Conservation (phyloP, 2,113 vertebrate genomes). For the Odobenus rosmarus region DNA sequence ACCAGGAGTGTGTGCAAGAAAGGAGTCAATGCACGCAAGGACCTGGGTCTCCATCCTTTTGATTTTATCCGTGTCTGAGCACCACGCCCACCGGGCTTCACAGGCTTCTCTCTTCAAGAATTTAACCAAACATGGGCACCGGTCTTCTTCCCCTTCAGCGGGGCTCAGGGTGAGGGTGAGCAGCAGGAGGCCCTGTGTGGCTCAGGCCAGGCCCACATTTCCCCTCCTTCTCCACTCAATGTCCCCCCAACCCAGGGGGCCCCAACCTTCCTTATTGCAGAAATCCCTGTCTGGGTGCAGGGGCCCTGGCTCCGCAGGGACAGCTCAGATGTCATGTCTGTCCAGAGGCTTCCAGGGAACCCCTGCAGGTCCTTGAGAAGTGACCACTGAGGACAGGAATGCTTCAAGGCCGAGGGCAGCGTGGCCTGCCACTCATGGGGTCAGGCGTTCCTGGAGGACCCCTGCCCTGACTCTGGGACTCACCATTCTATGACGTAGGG, state of each 20-base stretch:
- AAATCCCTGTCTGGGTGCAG: no score
- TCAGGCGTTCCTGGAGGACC: neutral
- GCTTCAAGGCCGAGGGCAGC: accelerated
- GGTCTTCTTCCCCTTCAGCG: neutral
- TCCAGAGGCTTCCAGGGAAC: neutral
- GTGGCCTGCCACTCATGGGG: no score
- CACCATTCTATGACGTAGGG: neutral
- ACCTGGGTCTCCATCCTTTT: neutral
- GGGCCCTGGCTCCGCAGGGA: neutral
- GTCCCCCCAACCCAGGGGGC: no score
- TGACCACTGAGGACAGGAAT: neutral
- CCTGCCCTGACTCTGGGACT: neutral
- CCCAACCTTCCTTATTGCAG: neutral
- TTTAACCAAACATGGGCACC: accelerated
- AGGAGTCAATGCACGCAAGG: neutral
- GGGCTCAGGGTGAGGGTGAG: neutral
- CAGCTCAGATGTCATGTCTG: neutral
- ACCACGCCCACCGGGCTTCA: accelerated
- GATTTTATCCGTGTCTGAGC: neutral
- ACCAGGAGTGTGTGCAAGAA: accelerated
- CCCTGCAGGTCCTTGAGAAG: neutral
- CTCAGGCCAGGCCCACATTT: neutral
- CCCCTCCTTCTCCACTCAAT: neutral
- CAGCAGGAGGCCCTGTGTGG: accelerated
- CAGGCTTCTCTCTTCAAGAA: neutral